Conservation (phyloP, 2,888 invertebrate genomes). For the Patella ulyssiponensis region DNA sequence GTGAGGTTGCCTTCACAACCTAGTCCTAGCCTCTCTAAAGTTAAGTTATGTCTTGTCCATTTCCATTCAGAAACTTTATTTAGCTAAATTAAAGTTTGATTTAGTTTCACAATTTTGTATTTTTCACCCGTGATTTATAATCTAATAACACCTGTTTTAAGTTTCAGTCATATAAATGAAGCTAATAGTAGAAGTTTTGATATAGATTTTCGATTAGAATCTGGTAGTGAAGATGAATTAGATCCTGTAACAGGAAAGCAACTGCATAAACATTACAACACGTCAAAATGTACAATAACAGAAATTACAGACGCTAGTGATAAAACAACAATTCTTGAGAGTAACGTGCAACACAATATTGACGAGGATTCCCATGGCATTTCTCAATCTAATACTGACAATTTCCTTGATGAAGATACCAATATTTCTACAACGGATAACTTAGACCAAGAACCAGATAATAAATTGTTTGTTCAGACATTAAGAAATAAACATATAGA, state of each 20-base stretch:
- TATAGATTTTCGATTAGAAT: background rate
- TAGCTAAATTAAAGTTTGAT: no score
- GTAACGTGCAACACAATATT: background rate
- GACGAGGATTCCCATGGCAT: background rate
- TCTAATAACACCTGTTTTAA: background rate
- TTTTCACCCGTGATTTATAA: no score
- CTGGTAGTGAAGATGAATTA: background rate
- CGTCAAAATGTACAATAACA: background rate
- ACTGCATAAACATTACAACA: background rate
- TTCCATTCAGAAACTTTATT: no score
- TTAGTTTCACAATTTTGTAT: no score
- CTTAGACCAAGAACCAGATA: no score
- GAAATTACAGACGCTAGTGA: background rate
- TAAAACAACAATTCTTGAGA: background rate
- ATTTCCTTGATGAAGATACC: background rate
- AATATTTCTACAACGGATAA: background rate
- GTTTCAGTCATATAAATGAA: constrained; percentile 3
- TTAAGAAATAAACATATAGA: background rate
- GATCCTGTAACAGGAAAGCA: background rate
- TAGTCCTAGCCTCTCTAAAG: no score
- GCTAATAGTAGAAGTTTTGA: background rate
- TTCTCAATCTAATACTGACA: background rate
- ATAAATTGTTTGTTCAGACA: no score
- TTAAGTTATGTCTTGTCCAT: no score
- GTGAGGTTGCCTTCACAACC: no score